These are phyloP conservation scores for Muscina levida DNA, from an alignment of 2,888 invertebrate genomes.

Conservation along the genomic window DNA sequence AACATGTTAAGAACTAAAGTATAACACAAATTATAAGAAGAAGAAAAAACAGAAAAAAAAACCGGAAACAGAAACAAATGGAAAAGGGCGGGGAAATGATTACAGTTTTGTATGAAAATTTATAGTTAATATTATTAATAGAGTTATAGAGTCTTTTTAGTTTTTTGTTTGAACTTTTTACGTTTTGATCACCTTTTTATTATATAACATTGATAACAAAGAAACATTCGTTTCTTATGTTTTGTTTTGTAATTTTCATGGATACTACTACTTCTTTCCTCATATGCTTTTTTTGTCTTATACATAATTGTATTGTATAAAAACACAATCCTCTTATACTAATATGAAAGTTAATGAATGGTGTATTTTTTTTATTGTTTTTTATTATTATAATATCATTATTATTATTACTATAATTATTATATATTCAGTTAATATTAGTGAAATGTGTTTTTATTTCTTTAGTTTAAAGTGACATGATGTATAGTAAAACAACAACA, in stretches of 20 bases:
- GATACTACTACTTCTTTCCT: neutral
- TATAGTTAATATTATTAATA: conserved; percentile 40
- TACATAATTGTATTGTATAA: conserved; percentile 8
- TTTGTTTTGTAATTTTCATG: conserved; percentile 6
- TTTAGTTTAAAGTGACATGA: conserved; percentile 56
- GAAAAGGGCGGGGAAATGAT: conserved; percentile 15
- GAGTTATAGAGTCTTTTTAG: conserved; percentile 9
- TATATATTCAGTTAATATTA: conserved; percentile 54
- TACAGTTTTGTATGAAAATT: conserved; percentile 38
- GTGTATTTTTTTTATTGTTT: conserved; percentile 29
- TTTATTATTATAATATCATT: conserved; percentile 36
- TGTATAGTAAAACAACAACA: conserved; percentile 36
- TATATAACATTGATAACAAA: conserved; percentile 2
- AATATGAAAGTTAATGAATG: conserved; percentile 24
- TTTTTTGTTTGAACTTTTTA: neutral
- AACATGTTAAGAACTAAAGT: conserved; percentile 61
- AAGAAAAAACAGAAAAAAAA: neutral
- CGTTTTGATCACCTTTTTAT: neutral
- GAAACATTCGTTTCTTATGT: conserved; percentile 4
- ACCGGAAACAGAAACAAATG: too few relatives aligned
- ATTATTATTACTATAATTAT: conserved; percentile 44
- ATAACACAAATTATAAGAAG: conserved; percentile 49
- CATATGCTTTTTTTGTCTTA: too few relatives aligned
- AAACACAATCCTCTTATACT: conserved; percentile 16
- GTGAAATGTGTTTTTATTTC: conserved; percentile 55